Evolutionary conservation across 1,140 invertebrate genomes (phyloP).

Genomic region (Pectinophora gossypiella): DNA sequence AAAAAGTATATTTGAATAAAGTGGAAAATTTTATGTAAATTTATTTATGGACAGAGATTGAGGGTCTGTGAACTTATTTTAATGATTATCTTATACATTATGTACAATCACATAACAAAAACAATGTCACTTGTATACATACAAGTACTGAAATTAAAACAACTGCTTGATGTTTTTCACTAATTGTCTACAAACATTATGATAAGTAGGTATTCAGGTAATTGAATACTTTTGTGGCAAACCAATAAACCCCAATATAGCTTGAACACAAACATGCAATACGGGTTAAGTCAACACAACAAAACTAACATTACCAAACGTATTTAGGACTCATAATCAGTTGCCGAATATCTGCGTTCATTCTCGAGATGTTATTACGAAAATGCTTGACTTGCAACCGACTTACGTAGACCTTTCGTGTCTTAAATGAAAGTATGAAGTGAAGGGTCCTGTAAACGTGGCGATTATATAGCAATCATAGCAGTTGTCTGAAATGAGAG

Average conservation of each 20-base stretch:
- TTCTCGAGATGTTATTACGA: slow-evolving; percentile 32
- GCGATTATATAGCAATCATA: slow-evolving; percentile 66
- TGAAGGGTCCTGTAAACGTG: slow-evolving; percentile 25
- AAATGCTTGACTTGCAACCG: slow-evolving; percentile 37
- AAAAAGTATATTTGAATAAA: too few species aligned
- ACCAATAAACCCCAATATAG: not conserved
- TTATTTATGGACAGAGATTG: too few species aligned
- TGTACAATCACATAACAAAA: too few species aligned
- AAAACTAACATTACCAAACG: slow-evolving; percentile 25
- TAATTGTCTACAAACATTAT: too few species aligned
- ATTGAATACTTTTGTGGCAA: too few species aligned
- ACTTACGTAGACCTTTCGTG: slow-evolving; percentile 19
- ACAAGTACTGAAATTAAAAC: too few species aligned
- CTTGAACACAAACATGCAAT: not conserved
- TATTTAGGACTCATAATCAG: slow-evolving; percentile 40
- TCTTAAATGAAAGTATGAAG: slow-evolving; percentile 7
- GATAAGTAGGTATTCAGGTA: too few species aligned
- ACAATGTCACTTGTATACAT: too few species aligned
- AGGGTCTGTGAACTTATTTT: too few species aligned
- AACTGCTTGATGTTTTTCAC: too few species aligned
- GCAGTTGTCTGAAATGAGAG: slow-evolving; percentile 72
- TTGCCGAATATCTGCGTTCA: slow-evolving; percentile 38
- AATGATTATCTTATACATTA: too few species aligned
- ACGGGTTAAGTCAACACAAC: not conserved
- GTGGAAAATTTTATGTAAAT: too few species aligned